Conservation (phyloP, 2,888 invertebrate genomes). For the Macrostomum cliftonense region DNA sequence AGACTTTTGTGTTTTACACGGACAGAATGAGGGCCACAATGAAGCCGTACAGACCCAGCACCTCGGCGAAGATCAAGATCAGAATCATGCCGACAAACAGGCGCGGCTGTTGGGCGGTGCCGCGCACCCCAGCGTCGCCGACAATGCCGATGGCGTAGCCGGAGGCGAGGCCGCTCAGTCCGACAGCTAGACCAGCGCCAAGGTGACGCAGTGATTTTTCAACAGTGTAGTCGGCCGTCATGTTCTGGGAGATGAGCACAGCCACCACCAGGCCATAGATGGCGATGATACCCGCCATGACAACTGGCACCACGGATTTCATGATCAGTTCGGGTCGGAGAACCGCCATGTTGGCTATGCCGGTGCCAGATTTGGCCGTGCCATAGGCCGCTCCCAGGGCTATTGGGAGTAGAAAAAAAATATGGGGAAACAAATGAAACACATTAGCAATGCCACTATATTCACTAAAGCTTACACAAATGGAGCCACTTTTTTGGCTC, state of each 20-base stretch:
- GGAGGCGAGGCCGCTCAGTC: slow-evolving; percentile 88
- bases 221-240: slow-evolving; percentile 42
- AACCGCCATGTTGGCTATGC: slow-evolving; percentile 99
- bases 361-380: slow-evolving; percentile 97
- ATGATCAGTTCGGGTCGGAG: slow-evolving; percentile 99
- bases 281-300: slow-evolving; percentile 75
- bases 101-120: slow-evolving; percentile 96
- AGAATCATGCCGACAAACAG: slow-evolving; percentile 99
- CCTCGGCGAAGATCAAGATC: slow-evolving; percentile 99
- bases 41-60: slow-evolving; percentile 98
- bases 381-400: slow-evolving; percentile 98
- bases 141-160: slow-evolving; percentile 99
- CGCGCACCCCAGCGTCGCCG: slow-evolving; percentile 94
- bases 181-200: slow-evolving; percentile 88
- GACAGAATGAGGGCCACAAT: slow-evolving; percentile 98
- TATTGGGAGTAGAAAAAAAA: slow-evolving; percentile 40
- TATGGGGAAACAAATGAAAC: not conserved
- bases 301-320: slow-evolving; percentile 98
- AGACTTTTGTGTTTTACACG: no score
- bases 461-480: no score
- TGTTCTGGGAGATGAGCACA: slow-evolving; percentile 58
- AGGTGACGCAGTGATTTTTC: slow-evolving; percentile 81
- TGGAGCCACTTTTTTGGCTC: no score
- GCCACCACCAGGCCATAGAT: slow-evolving; percentile 98
- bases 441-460: no score